Conservation (phyloP, 2,113 vertebrate genomes). For the Anas platyrhynchos region DNA sequence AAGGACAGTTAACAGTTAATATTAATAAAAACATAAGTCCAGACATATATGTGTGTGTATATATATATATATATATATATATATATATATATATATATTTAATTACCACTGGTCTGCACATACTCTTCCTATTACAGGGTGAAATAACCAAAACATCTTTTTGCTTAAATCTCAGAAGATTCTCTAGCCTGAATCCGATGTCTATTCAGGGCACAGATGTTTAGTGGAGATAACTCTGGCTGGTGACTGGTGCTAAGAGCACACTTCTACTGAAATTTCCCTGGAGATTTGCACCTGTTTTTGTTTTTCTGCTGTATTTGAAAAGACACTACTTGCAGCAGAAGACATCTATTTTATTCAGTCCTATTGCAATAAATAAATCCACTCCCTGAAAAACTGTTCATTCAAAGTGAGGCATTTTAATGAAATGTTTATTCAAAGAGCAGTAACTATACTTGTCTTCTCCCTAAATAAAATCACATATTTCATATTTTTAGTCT, state of each 20-base stretch:
- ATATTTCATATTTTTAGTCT: not conserved
- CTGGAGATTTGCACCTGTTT: not conserved
- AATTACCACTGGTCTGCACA: not conserved
- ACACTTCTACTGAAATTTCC: not conserved
- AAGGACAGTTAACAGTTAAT: not conserved
- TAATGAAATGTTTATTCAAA: not conserved
- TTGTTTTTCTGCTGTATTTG: not conserved
- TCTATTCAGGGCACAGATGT: not conserved
- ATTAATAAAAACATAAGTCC: not conserved
- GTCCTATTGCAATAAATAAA: not conserved
- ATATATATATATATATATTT: no score
- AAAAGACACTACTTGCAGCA: not conserved
- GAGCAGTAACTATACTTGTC: not conserved
- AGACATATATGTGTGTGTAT: no score
- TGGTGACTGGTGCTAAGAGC: not conserved
- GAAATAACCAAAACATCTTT: not conserved
- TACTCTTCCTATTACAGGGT: not conserved
- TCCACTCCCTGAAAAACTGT: not conserved
- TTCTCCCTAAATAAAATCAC: not conserved
- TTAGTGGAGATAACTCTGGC: not conserved
- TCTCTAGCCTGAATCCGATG: not conserved
- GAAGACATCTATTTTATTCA: not conserved
- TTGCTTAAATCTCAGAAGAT: not conserved
- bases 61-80: no score
- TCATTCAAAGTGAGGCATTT: not conserved